Conservation (phyloP, 2,888 invertebrate species). For the Clanis bilineata region DNA sequence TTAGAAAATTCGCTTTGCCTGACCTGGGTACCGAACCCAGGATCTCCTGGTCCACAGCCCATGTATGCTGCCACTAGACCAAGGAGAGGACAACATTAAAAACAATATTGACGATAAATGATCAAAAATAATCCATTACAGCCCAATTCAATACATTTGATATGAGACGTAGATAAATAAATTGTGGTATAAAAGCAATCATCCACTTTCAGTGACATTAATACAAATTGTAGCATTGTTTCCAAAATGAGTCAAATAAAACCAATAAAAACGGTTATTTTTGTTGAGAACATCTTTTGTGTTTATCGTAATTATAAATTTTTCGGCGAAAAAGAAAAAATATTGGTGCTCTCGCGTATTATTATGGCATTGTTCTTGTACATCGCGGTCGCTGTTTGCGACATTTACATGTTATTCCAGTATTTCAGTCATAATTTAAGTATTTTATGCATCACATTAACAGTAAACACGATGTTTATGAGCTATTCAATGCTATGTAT, state of each 20-base stretch:
- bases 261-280: not conserved
- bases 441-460: not conserved
- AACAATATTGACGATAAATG: not conserved
- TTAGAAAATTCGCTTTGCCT: too few relatives aligned
- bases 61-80: too few relatives aligned
- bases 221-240: not conserved
- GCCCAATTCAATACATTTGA: not conserved
- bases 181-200: not conserved
- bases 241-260: slow-evolving; percentile 4
- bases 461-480: not conserved
- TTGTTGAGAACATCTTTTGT: slow-evolving; percentile 9
- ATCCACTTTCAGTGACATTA: not conserved
- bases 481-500: not conserved
- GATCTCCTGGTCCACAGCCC: too few relatives aligned
- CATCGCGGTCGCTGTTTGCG: not conserved
- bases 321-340: not conserved
- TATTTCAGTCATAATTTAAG: not conserved
- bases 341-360: not conserved
- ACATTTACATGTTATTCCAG: not conserved
- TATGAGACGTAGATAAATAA: not conserved
- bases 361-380: not conserved
- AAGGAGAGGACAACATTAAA: too few relatives aligned
- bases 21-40: too few relatives aligned
- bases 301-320: slow-evolving; percentile 3
- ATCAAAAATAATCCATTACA: not conserved